Percentiles rank a stretch among this genome's conserved stretches.
Evolutionary conservation across 2,113 vertebrate genomes (phyloP).

Genomic region (Bostrychus sinensis): DNA sequence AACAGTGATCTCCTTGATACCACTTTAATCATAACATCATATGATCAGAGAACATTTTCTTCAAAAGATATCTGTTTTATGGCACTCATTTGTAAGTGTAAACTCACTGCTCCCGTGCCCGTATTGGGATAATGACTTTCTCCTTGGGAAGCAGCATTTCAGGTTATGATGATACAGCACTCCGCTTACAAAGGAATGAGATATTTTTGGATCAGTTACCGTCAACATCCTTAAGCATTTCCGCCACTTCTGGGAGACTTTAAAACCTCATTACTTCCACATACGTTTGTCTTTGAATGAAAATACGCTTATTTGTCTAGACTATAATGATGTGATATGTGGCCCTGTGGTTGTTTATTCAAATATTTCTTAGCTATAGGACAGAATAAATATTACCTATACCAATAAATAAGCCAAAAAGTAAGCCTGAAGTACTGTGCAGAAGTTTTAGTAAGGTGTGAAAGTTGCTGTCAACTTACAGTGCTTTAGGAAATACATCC

Average conservation of each 20-base stretch:
- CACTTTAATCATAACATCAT: neutral
- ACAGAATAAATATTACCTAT: no score
- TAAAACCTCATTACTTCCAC: neutral
- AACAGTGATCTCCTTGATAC: neutral
- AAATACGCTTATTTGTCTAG: neutral
- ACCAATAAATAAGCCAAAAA: no score
- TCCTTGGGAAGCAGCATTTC: slow-evolving; percentile 8
- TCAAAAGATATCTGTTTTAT: neutral
- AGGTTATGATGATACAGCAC: slow-evolving; percentile 12
- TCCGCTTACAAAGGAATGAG: neutral
- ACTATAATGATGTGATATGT: neutral
- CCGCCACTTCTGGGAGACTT: neutral
- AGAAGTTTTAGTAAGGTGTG: no score
- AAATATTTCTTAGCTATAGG: no score
- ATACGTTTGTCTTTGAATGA: neutral
- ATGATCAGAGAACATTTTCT: neutral
- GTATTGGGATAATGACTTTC: neutral
- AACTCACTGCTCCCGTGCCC: neutral
- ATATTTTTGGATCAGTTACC: slow-evolving; percentile 12
- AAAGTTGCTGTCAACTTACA: no score
- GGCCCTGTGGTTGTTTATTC: no score
- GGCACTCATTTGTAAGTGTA: neutral
- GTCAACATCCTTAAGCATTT: slow-evolving; percentile 9
- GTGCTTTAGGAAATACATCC: no score
- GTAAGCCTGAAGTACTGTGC: no score